Evolutionary conservation across 2,113 vertebrate species (phyloP), one percentile per base, ranked within the genome.

Genomic region (Tringa solitaria): DNA sequence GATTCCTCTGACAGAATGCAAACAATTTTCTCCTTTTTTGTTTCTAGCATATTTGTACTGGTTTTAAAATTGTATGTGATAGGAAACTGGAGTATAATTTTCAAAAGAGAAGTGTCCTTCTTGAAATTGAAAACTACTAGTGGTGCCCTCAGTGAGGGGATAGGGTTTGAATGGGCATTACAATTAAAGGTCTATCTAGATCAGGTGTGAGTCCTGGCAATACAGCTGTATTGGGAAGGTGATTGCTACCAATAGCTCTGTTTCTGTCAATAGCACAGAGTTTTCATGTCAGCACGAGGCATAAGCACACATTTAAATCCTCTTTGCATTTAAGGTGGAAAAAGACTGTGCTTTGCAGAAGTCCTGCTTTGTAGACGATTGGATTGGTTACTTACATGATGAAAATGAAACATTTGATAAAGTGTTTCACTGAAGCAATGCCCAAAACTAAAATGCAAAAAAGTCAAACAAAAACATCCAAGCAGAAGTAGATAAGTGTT

Each of bases 311-410:
- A 4, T 54, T 75, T 78, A 94, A 56, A 23, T 75, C 7, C 18
- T 84, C 43, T 74, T 59, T 65, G 12, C 1, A 12, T 30, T 41
- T 63, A 65, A 70, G 10, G 6, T 83, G 33, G 75, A 8, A 87
- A 87, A 93, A 74, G 6, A 5, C 3, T 23, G 4, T 23, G 8
- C 16, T n/a, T 75, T 88, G 28, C 26, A 72, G 65, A 67, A 74
- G 13, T 4, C 6, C 18, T 63, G 17, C 12, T 82, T 85, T 72
- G 32, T 43, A 60, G 48, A 72, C 78, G 18, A 53, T 22, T 22
- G 12, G 3, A 14, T 78, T 1, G 0, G 1, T 82, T 79, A 20
- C 6, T 46, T 37, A 12, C 9, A 11, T 3, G 2, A 26, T n/a
- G 8, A 76, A 89, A 87, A 67, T 27, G 7, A 63, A 68, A 33